A percentile compares a stretch with the other conserved stretches of the same genome.
Evolutionary conservation across 2,888 invertebrate genomes (phyloP).

Genomic region (Tribolium freemani): DNA sequence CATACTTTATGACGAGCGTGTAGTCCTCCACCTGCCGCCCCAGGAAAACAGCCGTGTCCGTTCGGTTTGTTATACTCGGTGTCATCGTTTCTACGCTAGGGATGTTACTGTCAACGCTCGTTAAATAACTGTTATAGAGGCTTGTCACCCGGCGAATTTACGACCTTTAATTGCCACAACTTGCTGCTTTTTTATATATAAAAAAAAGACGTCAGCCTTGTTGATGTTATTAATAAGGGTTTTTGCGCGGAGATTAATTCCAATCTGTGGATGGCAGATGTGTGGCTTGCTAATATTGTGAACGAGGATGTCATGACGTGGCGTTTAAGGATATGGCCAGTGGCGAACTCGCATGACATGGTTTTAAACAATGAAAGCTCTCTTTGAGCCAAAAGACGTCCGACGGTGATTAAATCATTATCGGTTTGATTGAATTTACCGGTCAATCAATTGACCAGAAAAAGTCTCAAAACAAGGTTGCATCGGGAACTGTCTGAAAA

Average conservation of each 20-base stretch:
- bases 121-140: slow-evolving; percentile 40
- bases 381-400: not conserved
- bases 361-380: not conserved
- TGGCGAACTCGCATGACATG: not conserved
- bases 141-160: slow-evolving; percentile 25
- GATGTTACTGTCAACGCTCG: slow-evolving; percentile 45
- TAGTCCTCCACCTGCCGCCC: slow-evolving; percentile 55
- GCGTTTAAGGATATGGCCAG: not conserved
- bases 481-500: no score
- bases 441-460: not conserved
- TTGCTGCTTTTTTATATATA: not conserved
- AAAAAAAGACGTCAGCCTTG: not conserved
- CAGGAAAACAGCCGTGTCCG: slow-evolving; percentile 51
- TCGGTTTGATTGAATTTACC: not conserved
- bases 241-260: slow-evolving; percentile 3
- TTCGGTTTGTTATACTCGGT: slow-evolving; percentile 26
- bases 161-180: slow-evolving; percentile 29
- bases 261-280: not conserved
- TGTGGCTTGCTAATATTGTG: not conserved
- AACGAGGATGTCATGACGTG: not conserved
- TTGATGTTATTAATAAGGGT: slow-evolving; percentile 6
- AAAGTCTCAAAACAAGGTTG: no score
- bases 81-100: slow-evolving; percentile 38
- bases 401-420: not conserved
- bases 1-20: slow-evolving; percentile 55